A percentile compares a stretch with the other conserved stretches of the same genome.
Conservation (phyloP, 2,113 vertebrate species). For the Silurus asotus region DNA sequence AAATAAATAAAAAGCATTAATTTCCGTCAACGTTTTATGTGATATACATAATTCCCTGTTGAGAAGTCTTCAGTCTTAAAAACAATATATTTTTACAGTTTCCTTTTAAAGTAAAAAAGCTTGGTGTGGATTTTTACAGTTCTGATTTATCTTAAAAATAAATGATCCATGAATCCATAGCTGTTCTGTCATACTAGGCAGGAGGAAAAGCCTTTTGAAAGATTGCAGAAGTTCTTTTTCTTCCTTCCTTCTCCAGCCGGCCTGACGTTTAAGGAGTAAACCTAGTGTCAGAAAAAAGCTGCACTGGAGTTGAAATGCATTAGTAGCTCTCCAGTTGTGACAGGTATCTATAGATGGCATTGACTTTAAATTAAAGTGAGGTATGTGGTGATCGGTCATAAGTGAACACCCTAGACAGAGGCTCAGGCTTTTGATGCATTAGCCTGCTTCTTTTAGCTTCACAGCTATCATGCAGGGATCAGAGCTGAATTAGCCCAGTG, state of each 20-base stretch:
- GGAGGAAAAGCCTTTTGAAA: slow-evolving; percentile 49
- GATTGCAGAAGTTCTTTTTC: slow-evolving; percentile 35
- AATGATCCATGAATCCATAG: slow-evolving; percentile 49
- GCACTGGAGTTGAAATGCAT: slow-evolving; percentile 53
- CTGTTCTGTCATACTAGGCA: slow-evolving; percentile 45
- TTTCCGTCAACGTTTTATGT: background rate
- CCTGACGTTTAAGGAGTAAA: slow-evolving; percentile 28
- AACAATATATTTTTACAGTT: background rate
- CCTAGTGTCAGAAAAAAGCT: slow-evolving; percentile 18
- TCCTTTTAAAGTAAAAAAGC: slow-evolving; percentile 8
- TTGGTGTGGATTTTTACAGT: slow-evolving; percentile 36
- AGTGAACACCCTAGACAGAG: slow-evolving; percentile 54
- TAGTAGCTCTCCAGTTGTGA: slow-evolving; percentile 60
- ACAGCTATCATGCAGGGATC: slow-evolving; percentile 51
- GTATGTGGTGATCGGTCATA: slow-evolving; percentile 67
- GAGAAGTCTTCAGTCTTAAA: background rate
- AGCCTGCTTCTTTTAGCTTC: slow-evolving; percentile 51
- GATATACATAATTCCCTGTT: background rate
- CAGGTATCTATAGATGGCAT: slow-evolving; percentile 71
- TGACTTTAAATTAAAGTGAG: slow-evolving; percentile 68
- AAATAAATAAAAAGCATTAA: background rate
- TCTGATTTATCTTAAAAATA: slow-evolving; percentile 55
- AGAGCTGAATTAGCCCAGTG: slow-evolving; percentile 63
- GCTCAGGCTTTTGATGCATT: slow-evolving; percentile 66
- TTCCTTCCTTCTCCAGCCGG: slow-evolving; percentile 16